Evolutionary conservation across 2,113 vertebrate genomes (phyloP), one percentile per base, ranked within the genome.

Genomic region (Scortum barcoo): DNA sequence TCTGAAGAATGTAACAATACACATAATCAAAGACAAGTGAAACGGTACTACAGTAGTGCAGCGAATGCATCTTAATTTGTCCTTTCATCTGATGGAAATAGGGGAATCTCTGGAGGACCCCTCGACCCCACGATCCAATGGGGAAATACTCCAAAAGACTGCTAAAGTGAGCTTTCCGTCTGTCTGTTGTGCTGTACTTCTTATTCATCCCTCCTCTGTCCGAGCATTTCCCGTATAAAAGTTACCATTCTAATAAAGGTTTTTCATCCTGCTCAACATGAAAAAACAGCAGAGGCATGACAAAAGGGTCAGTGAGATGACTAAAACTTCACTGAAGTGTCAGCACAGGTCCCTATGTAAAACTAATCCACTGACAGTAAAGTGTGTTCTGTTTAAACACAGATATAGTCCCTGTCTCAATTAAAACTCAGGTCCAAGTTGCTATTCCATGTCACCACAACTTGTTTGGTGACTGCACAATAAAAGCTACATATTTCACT

Each of bases 71-170:
- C 3, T 71, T 33, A 16, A 56, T 65, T 3, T 80, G 54, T 70
- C 12, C 50, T 78, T 14, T 79, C 7, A 26, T 87, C 16, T 62
- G 8, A 36, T 83, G 72, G 24, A 36, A 76, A 62, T 26, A 84
- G 75, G 54, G 33, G 69, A 65, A 80, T 38, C 1, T 56, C 62
- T 71, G 61, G 62, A 89, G 61, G 80, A 81, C 19, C 24, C 76
- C 30, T 72, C 76, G 71, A 66, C 61, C n/a, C 42, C 86, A 28
- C 89, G 76, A 54, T 51, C 90, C 36, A 90, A 88, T 26, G 88
- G 93, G 4, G 97, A 97, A 72, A 95, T 92, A 66, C 93, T 96
- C 78, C 98, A 99, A 85, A 97, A 94, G 89, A 98, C 97, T 28
- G 98, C 96, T 69, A 98, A 99, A 96, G 98, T 99, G 93, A 94